Evolutionary conservation across 2,888 invertebrate genomes (phyloP), one percentile per base, ranked within the genome.

Genomic region (Cartodere bifasciata): DNA sequence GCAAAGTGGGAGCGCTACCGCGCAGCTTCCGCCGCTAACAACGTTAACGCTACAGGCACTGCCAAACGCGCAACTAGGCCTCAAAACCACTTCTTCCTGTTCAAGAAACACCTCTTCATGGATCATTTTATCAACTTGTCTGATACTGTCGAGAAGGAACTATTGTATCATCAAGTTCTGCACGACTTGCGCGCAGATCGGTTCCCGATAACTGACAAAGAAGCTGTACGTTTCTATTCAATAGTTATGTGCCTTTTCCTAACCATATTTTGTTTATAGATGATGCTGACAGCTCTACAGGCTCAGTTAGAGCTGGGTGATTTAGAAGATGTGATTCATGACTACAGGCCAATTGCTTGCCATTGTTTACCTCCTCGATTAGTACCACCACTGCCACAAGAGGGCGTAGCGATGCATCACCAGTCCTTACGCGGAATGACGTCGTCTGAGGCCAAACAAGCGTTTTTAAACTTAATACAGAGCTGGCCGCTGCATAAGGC

Each of bases 401-500:
- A 87, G 41, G 85, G 86, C 13, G 86, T 92, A 17, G 83, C 84
- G 3, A 76, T 85, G 62, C 88, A 91, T 58, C 94, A 94, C 64
- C 84, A 91, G 55, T 83, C 86, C 21, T 66, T 92, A 43, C 70
- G 82, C 31, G 88, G 90, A 37, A 88, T 91, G 69, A 74, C 81
- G 23, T 72, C 86, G 1, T 72, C 79, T 5, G 83, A 87, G 53
- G 86, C 92, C 13, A 88, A 92, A 62, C 84, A 90, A 55, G 80
- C 90, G 5, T 91, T 94, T 55, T 70, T 94, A 30, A 90, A 91
- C 53, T 70, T 94, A 13, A 86, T 94, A 39, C 82, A 85, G 55
- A 85, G 85, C 40, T 94, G 92, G 92, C 90, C 90, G 16, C 67
- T 94, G 31, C 87, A 91, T 41, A 74, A 84, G 42, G 90, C 92